Conservation (phyloP, 1,140 invertebrate genomes). For the Sitobion miscanthi region DNA sequence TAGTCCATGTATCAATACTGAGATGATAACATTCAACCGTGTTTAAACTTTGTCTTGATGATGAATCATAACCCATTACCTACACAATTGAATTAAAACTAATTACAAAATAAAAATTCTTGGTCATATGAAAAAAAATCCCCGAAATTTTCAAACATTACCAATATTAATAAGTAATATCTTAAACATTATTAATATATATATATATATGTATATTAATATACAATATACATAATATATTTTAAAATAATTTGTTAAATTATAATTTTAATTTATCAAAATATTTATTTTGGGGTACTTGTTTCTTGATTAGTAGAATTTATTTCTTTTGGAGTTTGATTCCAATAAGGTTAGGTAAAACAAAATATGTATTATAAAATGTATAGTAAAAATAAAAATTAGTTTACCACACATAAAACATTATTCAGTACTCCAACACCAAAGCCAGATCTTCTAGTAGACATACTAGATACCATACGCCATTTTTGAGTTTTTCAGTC, state of each 20-base stretch:
- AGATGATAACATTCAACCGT: conserved; percentile 94
- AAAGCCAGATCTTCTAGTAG: conserved; percentile 88
- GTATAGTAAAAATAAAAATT: conserved; percentile 13
- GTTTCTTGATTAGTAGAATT: no score
- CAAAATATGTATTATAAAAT: not conserved
- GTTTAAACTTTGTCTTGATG: conserved; percentile 84
- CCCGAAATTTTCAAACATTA: no score
- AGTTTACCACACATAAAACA: conserved; percentile 69
- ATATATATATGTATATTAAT: not conserved
- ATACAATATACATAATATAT: no score
- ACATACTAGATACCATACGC: conserved; percentile 85
- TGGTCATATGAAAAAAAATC: no score
- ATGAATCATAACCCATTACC: conserved; percentile 93
- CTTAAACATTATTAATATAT: no score
- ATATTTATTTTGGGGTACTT: conserved; percentile 60
- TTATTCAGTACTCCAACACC: conserved; percentile 84
- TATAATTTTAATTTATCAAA: not conserved
- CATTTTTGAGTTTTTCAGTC: conserved; percentile 78
- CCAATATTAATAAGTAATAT: no score
- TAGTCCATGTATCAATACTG: conserved; percentile 82
- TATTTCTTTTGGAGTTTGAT: no score
- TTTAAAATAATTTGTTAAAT: not conserved
- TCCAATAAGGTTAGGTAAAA: no score
- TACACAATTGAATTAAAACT: conserved; percentile 59
- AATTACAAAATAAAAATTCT: no score